Conservation (phyloP, 1,140 invertebrate species). For the Ceratoteleas bidentatus region DNA sequence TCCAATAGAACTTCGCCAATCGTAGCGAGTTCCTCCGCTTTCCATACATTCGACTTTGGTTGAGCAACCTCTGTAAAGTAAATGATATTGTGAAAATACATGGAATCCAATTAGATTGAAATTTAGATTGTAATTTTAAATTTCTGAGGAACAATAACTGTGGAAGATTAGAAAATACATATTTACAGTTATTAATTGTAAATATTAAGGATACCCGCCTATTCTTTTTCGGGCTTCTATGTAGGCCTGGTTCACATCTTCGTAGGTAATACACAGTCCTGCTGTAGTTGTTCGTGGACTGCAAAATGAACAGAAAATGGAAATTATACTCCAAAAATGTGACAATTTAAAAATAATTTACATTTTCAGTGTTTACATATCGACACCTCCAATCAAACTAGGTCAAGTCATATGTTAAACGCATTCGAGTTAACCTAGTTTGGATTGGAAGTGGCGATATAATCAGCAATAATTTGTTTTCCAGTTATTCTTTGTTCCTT, state of each 20-base stretch:
- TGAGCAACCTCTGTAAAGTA: constrained; percentile 86
- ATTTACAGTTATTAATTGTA: not conserved
- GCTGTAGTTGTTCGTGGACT: constrained; percentile 85
- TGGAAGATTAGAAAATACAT: no score
- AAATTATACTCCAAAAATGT: constrained; percentile 3
- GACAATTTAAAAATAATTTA: no score
- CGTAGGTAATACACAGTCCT: constrained; percentile 94
- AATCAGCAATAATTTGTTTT: no score
- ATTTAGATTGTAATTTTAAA: no score
- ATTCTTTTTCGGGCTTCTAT: constrained; percentile 92
- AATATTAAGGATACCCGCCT: constrained; percentile 81
- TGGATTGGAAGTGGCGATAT: no score
- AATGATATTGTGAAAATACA: not conserved
- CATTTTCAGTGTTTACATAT: not conserved
- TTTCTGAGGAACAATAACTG: no score
- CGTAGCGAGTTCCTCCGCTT: constrained; percentile 89
- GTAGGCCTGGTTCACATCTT: constrained; percentile 94
- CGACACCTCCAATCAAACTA: no score
- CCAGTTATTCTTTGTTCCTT: no score
- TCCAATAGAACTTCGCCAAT: constrained; percentile 93
- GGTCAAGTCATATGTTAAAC: no score
- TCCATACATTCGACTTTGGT: constrained; percentile 86
- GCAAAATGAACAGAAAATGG: constrained; percentile 71
- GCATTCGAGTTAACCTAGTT: no score
- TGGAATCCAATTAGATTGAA: not conserved